Evolutionary conservation across 2,113 vertebrate species (phyloP).

Genomic region (Pseudonaja textilis): DNA sequence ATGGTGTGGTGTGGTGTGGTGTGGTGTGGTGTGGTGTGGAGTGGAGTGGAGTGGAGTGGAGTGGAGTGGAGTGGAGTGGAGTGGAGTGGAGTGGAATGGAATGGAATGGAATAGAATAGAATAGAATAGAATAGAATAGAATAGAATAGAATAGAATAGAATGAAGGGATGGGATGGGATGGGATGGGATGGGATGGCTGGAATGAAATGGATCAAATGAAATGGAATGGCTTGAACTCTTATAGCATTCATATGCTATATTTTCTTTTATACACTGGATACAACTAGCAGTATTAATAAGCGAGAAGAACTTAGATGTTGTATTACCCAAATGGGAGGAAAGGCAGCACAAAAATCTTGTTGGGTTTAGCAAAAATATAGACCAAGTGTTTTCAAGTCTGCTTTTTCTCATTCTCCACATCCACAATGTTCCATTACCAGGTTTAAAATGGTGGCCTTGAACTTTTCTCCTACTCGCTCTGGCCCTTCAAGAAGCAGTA

Average conservation of each 20-base stretch:
- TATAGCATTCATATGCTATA: background rate
- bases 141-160: too few species aligned
- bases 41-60: fast-evolving
- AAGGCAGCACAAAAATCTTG: background rate
- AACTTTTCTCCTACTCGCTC: conserved; percentile 72
- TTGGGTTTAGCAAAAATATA: background rate
- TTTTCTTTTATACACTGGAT: background rate
- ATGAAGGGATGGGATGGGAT: too few species aligned
- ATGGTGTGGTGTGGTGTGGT: too few species aligned
- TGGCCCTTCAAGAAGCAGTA: conserved; percentile 76
- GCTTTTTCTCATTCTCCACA: background rate
- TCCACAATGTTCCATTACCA: conserved; percentile 66
- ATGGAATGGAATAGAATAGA: too few species aligned
- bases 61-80: fast-evolving
- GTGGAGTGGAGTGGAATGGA: too few species aligned
- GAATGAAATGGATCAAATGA: too few species aligned
- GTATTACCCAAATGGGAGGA: background rate
- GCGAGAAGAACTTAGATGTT: background rate
- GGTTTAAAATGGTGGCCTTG: conserved; percentile 64
- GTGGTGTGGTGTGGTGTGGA: too few species aligned
- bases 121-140: too few species aligned
- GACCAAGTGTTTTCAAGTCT: background rate
- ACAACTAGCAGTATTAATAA: background rate
- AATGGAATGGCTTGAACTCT: background rate
- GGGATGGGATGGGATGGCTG: too few species aligned